These are phyloP conservation scores for Sacculina carcini DNA, from an alignment of 2,888 invertebrate genomes.

Conservation along the genomic window DNA sequence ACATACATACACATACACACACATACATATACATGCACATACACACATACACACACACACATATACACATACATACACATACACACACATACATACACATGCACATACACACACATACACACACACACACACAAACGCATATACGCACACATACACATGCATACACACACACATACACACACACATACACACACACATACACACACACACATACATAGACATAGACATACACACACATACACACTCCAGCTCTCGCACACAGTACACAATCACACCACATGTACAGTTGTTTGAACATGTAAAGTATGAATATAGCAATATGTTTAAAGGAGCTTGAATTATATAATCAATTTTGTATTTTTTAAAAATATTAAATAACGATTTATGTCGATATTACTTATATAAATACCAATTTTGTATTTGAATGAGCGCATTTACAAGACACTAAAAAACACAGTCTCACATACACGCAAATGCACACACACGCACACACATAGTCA, in stretches of 20 bases:
- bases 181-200: neutral
- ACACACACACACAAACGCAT: no score
- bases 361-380: no score
- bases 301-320: no score
- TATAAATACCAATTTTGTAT: no score
- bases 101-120: slow-evolving; percentile 2
- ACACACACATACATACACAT: slow-evolving; percentile 2
- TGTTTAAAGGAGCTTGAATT: no score
- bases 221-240: neutral
- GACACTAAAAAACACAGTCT: neutral
- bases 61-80: neutral
- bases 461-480: neutral
- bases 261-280: no score
- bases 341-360: no score
- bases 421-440: no score
- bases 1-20: slow-evolving; percentile 2
- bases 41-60: neutral
- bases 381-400: no score
- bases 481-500: neutral
- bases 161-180: neutral
- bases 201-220: no score
- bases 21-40: slow-evolving; percentile 1
- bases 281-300: no score
- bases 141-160: neutral
- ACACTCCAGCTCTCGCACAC: neutral